These are phyloP conservation scores for Chloroceryle amazona DNA, from an alignment of 2,797 vertebrate species.

Conservation along the genomic window DNA sequence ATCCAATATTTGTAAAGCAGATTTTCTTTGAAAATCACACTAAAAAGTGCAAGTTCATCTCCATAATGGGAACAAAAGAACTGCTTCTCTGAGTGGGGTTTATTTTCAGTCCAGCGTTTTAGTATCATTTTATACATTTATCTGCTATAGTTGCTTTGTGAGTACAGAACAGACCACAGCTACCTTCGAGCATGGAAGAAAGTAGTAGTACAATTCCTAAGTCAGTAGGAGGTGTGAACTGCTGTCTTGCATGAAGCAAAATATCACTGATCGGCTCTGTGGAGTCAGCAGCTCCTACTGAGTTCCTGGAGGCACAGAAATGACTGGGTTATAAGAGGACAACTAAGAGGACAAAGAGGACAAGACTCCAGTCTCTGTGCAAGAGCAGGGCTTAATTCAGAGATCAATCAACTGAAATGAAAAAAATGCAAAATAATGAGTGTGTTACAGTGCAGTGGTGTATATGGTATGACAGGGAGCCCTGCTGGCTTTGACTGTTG, in stretches of 20 bases:
- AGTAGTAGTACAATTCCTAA: not conserved
- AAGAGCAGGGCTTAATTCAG: not conserved
- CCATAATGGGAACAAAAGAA: not conserved
- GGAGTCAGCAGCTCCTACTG: not conserved
- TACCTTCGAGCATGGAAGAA: not conserved
- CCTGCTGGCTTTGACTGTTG: not conserved
- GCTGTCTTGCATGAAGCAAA: not conserved
- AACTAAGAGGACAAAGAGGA: not conserved
- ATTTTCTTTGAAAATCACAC: not conserved
- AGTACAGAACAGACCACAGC: not conserved
- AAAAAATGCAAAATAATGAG: not conserved
- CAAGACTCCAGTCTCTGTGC: not conserved
- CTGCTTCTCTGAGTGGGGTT: not conserved
- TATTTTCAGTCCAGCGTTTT: not conserved
- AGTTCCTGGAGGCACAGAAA: not conserved
- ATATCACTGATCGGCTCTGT: not conserved
- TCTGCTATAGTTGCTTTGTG: not conserved
- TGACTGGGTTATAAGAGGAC: rapidly evolving
- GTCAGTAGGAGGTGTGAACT: not conserved
- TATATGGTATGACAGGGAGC: rapidly evolving
- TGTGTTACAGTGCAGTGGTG: rapidly evolving
- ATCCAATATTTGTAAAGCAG: not conserved
- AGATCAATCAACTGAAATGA: not conserved
- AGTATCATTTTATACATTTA: not conserved
- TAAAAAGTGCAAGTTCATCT: not conserved